These are phyloP conservation scores for Drosophila anceps DNA, from an alignment of 2,888 invertebrate species.

Conservation along the genomic window DNA sequence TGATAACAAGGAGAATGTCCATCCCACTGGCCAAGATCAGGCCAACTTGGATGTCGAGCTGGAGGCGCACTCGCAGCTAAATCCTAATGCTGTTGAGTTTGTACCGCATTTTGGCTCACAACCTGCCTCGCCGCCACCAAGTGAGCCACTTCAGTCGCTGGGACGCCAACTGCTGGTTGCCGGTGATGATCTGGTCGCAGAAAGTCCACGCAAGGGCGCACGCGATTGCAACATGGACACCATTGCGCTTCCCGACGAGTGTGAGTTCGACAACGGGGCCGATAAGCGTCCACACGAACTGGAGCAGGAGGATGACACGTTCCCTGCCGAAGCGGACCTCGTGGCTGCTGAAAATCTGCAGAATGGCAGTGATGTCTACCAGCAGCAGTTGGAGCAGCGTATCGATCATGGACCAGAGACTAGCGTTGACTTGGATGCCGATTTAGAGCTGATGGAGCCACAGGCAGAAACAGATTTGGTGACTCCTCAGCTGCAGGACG, in stretches of 20 bases:
- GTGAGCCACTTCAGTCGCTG: conserved; percentile 42
- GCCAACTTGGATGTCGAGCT: conserved; percentile 33
- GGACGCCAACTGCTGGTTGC: conserved; percentile 62
- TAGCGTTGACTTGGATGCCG: conserved; percentile 70
- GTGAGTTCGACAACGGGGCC: conserved; percentile 83
- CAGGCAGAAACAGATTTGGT: conserved; percentile 13
- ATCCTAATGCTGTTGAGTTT: conserved; percentile 95
- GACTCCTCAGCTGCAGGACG: conserved; percentile 33
- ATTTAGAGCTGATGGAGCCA: conserved; percentile 18
- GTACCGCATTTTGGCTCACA: conserved; percentile 85
- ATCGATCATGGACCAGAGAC: conserved; percentile 82
- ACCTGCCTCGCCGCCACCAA: conserved; percentile 83
- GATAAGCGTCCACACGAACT: conserved; percentile 84
- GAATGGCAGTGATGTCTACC: conserved; percentile 44
- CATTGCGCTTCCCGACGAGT: conserved; percentile 81
- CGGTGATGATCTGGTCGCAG: conserved; percentile 87
- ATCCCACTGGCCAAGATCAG: conserved; percentile 49
- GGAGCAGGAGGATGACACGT: conserved; percentile 68
- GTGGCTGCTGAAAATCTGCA: conserved; percentile 36
- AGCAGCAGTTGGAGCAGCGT: conserved; percentile 27
- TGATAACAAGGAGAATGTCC: conserved; percentile 67
- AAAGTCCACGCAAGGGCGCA: conserved; percentile 90
- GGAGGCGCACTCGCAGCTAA: conserved; percentile 91
- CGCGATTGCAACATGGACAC: conserved; percentile 82
- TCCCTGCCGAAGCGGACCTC: conserved; percentile 38